phyloP scores from a whole-genome alignment of 2,797 vertebrate genomes.

The Sciurus vulgaris region DNA sequence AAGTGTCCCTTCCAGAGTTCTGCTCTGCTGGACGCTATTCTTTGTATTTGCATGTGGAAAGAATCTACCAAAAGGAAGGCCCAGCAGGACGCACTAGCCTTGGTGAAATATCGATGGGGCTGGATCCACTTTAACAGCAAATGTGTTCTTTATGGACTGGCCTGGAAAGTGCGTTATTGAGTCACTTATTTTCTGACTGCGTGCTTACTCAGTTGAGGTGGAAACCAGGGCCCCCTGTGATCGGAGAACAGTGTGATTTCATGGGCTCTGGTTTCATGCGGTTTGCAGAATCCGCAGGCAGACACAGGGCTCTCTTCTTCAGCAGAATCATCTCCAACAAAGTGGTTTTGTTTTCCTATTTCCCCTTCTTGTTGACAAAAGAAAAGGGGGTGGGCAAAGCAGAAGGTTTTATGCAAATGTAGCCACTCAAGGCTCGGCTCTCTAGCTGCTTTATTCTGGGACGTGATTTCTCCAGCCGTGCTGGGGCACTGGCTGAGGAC shows the following conservation, averaged over 20 bases:
- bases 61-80: not conserved
- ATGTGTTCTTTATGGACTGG: not conserved
- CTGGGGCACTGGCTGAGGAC: not conserved
- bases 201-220: not conserved
- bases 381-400: not conserved
- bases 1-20: not conserved
- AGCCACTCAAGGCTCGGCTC: not conserved
- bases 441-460: too few species aligned
- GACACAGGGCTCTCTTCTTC: not conserved
- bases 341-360: not conserved
- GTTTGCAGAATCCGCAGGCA: not conserved
- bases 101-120: not conserved
- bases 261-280: rapidly evolving
- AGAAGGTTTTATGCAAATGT: not conserved
- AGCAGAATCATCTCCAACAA: not conserved
- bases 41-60: constrained; percentile 54
- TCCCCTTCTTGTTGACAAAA: not conserved
- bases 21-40: not conserved
- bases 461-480: not conserved
- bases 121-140: not conserved
- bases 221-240: not conserved
- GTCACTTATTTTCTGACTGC: not conserved
- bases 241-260: not conserved
- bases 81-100: not conserved
- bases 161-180: not conserved